Evolutionary conservation across 2,888 invertebrate species (phyloP).

Genomic region (Lymantria dispar): DNA sequence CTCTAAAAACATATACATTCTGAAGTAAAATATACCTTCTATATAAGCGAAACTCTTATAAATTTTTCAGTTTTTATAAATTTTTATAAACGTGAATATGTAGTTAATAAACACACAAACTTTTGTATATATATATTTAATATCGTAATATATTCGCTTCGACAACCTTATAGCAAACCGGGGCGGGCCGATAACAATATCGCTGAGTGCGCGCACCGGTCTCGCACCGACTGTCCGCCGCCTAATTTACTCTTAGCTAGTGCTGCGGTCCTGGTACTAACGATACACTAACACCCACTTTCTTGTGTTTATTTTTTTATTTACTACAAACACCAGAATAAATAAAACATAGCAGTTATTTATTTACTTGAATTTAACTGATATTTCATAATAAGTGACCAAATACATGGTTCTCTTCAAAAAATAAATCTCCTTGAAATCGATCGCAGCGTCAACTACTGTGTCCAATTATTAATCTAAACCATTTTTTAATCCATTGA

Average conservation of each 20-base stretch:
- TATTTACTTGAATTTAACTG: too few relatives aligned
- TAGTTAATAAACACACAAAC: background rate
- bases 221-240: slow-evolving; percentile 46
- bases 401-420: too few relatives aligned
- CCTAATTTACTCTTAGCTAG: slow-evolving; percentile 60
- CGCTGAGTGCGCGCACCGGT: slow-evolving; percentile 73
- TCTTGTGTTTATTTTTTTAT: slow-evolving; percentile 18
- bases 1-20: too few relatives aligned
- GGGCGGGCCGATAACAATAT: slow-evolving; percentile 78
- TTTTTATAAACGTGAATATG: background rate
- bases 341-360: too few relatives aligned
- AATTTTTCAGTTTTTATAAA: background rate
- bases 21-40: too few relatives aligned
- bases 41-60: too few relatives aligned
- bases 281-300: slow-evolving; percentile 31
- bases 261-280: slow-evolving; percentile 48
- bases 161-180: slow-evolving; percentile 54
- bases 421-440: too few relatives aligned
- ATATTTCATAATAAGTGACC: too few relatives aligned
- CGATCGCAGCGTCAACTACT: too few relatives aligned
- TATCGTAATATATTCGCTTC: background rate
- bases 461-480: too few relatives aligned
- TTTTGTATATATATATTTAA: background rate
- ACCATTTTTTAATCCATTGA: too few relatives aligned
- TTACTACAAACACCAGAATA: too few relatives aligned